Percentiles rank a stretch among this genome's conserved stretches.
These are phyloP conservation scores for Acromyrmex echinatior DNA, from an alignment of 1,140 invertebrate species.

Conservation along the genomic window DNA sequence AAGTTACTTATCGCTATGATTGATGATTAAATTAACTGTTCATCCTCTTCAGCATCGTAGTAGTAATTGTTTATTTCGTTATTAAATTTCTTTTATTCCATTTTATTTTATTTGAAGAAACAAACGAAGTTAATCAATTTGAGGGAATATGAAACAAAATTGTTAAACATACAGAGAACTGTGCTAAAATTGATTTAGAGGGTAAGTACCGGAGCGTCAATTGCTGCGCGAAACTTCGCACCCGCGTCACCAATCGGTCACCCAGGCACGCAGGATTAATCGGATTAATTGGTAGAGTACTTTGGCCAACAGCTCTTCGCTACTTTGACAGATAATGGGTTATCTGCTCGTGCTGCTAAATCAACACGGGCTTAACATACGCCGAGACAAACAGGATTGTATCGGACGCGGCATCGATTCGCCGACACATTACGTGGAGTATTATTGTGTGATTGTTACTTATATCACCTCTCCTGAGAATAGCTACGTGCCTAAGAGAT, in stretches of 20 bases:
- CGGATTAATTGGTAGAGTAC: constrained; percentile 42
- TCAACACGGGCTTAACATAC: constrained; percentile 48
- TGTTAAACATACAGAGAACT: neutral
- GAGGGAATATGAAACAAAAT: neutral
- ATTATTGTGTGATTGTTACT: neutral
- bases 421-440: neutral
- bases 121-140: neutral
- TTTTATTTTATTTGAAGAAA: neutral
- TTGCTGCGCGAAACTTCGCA: constrained; percentile 3
- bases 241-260: neutral
- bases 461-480: neutral
- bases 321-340: constrained; percentile 63
- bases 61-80: neutral
- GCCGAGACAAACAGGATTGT: constrained; percentile 53
- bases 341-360: constrained; percentile 57
- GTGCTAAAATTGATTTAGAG: neutral
- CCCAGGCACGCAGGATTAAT: constrained; percentile 54
- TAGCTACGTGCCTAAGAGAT: neutral
- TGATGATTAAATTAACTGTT: neutral
- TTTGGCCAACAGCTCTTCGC: neutral
- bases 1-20: neutral
- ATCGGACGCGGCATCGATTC: constrained; percentile 61
- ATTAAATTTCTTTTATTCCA: neutral
- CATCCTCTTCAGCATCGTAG: neutral
- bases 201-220: constrained; percentile 25